A percentile compares a stretch with the other conserved stretches of the same genome.
Evolutionary conservation across 2,113 vertebrate genomes (phyloP).

Genomic region (Tiliqua scincoides): DNA sequence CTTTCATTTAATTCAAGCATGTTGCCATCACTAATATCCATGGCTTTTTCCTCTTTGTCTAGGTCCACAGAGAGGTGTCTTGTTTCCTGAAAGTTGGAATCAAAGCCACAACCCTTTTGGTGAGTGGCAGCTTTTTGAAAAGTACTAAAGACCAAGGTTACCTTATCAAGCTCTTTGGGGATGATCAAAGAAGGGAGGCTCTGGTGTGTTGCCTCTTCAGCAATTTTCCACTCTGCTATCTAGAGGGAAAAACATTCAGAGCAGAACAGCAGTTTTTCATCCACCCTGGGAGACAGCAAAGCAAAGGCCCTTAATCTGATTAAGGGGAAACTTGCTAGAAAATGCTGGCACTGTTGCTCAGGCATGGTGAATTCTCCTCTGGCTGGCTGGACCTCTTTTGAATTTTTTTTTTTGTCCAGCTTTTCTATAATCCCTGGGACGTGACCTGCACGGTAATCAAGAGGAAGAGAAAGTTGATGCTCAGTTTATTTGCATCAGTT

Average conservation of each 20-base stretch:
- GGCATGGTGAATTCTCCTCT: not conserved
- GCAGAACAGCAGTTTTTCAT: not conserved
- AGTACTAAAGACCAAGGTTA: conserved; percentile 18
- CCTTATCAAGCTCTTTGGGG: conserved; percentile 5
- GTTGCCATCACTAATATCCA: conserved; percentile 2
- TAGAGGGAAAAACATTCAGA: not conserved
- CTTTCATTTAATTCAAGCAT: conserved; percentile 32
- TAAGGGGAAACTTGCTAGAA: not conserved
- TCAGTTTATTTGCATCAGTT: not conserved
- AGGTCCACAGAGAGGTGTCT: conserved; percentile 10
- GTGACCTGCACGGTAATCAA: conserved; percentile 17
- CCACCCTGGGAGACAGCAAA: not conserved
- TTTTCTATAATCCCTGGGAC: not conserved
- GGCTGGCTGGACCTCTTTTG: not conserved
- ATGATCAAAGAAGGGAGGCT: not conserved
- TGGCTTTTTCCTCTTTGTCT: conserved; percentile 20
- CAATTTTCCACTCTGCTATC: accelerated
- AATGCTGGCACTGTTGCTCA: not conserved
- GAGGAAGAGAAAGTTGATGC: not conserved
- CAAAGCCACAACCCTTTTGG: conserved; percentile 29
- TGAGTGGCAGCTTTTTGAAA: conserved; percentile 24
- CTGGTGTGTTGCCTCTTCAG: not conserved
- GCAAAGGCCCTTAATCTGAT: conserved; percentile 11
- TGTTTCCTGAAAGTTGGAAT: conserved; percentile 42
- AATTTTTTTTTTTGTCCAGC: not conserved